phyloP scores from a whole-genome alignment of 2,888 invertebrate genomes.

The Chironomus tentans region DNA sequence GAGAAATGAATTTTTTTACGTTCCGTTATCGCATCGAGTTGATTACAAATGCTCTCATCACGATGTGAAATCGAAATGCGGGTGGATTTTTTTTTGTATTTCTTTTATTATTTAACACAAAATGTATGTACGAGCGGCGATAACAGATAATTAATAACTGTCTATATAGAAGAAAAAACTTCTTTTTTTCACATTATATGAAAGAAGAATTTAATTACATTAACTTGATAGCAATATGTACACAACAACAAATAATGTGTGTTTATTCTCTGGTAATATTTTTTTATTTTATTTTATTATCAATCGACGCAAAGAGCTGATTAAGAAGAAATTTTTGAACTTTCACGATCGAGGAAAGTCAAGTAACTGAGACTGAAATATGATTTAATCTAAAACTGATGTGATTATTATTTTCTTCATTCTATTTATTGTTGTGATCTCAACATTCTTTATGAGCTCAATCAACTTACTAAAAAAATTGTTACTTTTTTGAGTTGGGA shows the following conservation, averaged over 20 bases:
- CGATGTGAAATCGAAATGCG: not conserved
- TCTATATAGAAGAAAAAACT: not conserved
- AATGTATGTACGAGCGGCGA: not conserved
- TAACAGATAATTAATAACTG: not conserved
- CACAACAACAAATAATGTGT: no score
- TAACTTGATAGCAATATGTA: no score
- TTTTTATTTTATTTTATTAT: not conserved
- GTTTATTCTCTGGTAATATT: no score
- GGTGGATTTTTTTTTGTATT: not conserved
- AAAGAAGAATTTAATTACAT: no score
- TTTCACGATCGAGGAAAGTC: constrained; percentile 9
- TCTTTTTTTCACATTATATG: not conserved
- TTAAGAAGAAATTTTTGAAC: not conserved
- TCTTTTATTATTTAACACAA: no score
- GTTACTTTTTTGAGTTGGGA: no score
- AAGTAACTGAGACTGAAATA: not conserved
- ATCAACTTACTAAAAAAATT: no score
- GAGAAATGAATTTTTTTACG: not conserved
- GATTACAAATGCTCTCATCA: not conserved
- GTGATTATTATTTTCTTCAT: not conserved
- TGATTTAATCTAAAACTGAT: not conserved
- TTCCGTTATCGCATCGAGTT: not conserved
- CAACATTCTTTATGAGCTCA: no score
- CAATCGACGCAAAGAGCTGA: not conserved
- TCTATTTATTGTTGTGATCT: no score